Conservation (phyloP, 2,113 vertebrate genomes). For the Pontoporia blainvillei region DNA sequence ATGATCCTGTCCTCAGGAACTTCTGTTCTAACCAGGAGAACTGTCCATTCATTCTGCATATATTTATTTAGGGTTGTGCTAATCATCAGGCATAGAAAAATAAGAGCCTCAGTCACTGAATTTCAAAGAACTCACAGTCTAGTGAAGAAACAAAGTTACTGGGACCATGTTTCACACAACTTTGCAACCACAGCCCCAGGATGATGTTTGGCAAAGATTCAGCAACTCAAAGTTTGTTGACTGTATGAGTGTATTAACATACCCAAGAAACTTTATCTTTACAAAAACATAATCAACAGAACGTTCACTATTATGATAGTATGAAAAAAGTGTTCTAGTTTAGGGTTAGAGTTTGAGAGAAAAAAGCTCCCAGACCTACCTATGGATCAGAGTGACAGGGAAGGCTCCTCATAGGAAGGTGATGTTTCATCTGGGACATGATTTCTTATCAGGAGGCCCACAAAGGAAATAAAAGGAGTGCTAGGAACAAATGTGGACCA, state of each 20-base stretch:
- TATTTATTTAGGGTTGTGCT: neutral
- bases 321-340: neutral
- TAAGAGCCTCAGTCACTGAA: neutral
- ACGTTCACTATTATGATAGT: neutral
- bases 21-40: neutral
- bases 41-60: neutral
- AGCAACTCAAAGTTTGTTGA: neutral
- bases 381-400: neutral
- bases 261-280: neutral
- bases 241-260: neutral
- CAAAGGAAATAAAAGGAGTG: neutral
- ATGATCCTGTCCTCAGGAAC: neutral
- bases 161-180: neutral
- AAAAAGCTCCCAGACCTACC: neutral
- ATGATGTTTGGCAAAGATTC: neutral
- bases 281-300: neutral
- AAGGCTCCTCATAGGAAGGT: neutral
- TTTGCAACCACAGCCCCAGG: neutral
- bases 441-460: neutral
- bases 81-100: neutral
- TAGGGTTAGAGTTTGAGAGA: neutral
- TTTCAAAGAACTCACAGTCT: neutral
- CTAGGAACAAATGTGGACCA: conserved; percentile 11
- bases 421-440: neutral
- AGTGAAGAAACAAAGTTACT: neutral